A percentile compares a stretch with the other conserved stretches of the same genome.
These are phyloP conservation scores for Strix uralensis DNA, from an alignment of 2,113 vertebrate genomes.

Conservation along the genomic window DNA sequence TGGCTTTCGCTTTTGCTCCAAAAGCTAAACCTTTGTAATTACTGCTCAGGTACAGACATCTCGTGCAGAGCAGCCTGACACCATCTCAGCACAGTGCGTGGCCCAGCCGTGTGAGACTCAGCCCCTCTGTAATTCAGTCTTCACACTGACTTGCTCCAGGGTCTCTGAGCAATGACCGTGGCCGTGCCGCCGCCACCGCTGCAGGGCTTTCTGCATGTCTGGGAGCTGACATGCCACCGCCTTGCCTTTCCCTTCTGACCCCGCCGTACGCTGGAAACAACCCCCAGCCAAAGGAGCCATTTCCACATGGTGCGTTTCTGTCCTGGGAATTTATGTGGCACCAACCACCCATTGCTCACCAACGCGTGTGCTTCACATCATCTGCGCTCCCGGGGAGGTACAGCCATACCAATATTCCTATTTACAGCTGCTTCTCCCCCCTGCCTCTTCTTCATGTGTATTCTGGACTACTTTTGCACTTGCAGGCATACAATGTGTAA, in stretches of 20 bases:
- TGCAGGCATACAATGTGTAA: background rate
- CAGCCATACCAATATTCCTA: background rate
- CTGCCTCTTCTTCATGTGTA: background rate
- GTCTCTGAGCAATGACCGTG: background rate
- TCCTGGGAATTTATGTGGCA: background rate
- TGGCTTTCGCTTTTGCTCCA: background rate
- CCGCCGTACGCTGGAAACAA: background rate
- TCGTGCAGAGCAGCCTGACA: background rate
- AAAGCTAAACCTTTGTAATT: background rate
- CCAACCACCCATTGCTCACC: background rate
- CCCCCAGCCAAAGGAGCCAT: background rate
- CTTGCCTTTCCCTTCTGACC: background rate
- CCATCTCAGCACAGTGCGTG: rapidly evolving
- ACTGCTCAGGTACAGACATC: background rate
- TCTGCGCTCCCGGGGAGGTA: background rate
- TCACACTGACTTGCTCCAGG: background rate
- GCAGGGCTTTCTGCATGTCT: background rate
- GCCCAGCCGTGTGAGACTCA: rapidly evolving
- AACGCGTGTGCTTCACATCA: rapidly evolving
- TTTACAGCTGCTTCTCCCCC: background rate
- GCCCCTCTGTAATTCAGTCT: background rate
- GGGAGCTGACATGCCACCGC: background rate
- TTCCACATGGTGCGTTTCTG: rapidly evolving
- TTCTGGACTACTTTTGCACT: rapidly evolving
- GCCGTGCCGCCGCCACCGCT: rapidly evolving